These are phyloP conservation scores for Mustela nigripes DNA, from an alignment of 2,113 vertebrate genomes.

Conservation along the genomic window DNA sequence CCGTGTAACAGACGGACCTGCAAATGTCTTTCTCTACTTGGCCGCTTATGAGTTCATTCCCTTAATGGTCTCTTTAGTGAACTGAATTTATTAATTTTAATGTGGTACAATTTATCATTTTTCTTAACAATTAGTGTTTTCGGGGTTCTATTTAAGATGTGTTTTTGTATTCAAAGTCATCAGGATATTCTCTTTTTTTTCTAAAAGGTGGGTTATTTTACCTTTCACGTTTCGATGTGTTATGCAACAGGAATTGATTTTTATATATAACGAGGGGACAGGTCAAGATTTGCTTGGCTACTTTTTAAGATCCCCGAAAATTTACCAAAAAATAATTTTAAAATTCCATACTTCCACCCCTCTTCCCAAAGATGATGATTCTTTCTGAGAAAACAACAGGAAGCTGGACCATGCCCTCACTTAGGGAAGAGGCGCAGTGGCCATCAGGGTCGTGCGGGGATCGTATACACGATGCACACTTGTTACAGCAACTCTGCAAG, in stretches of 20 bases:
- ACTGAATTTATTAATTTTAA: not conserved
- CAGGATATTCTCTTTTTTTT: not conserved
- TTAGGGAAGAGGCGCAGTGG: too few relatives aligned
- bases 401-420: fast-evolving
- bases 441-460: fast-evolving
- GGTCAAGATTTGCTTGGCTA: not conserved
- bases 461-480: too few relatives aligned
- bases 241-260: not conserved
- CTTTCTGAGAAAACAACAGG: not conserved
- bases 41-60: not conserved
- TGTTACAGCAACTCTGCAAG: not conserved
- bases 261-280: not conserved
- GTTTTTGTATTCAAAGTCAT: not conserved
- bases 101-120: not conserved
- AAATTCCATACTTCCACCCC: not conserved
- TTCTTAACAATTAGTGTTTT: not conserved
- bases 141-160: not conserved
- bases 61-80: not conserved
- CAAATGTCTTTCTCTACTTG: not conserved
- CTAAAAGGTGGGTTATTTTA: not conserved
- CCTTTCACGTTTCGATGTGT: not conserved
- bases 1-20: not conserved
- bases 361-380: not conserved
- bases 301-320: not conserved
- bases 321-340: not conserved